phyloP scores from a whole-genome alignment of 1,140 invertebrate genomes.

The Brachionus sp. region DNA sequence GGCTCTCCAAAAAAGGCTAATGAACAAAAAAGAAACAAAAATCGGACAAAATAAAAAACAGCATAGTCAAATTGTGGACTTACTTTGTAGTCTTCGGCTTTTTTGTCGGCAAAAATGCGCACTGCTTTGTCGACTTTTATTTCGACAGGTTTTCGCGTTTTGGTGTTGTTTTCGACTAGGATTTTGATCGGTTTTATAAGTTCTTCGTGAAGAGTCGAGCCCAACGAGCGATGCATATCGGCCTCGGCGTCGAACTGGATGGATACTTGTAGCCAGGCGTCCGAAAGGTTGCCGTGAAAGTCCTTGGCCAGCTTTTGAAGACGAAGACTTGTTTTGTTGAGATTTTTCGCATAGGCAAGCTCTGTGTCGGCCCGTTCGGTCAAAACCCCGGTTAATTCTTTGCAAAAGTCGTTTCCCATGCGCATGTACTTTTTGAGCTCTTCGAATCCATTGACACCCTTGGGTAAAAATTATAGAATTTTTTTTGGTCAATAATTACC shows the following conservation, averaged over 20 bases:
- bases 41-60: no score
- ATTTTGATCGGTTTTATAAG: conserved; percentile 79
- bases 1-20: no score
- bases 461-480: conserved; percentile 52
- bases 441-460: conserved; percentile 87
- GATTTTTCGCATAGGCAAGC: conserved; percentile 79
- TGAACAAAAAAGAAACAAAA: no score
- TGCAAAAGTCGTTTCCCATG: conserved; percentile 87
- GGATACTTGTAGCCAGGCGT: conserved; percentile 7
- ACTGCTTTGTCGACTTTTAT: conserved; percentile 78
- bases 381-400: conserved; percentile 78
- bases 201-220: conserved; percentile 74
- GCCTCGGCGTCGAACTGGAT: conserved; percentile 14
- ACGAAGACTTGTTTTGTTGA: conserved; percentile 79
- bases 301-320: conserved; percentile 69
- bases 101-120: conserved; percentile 75
- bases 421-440: conserved; percentile 84
- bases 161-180: conserved; percentile 69
- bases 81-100: conserved; percentile 73
- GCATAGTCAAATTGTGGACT: not conserved
- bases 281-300: conserved; percentile 2
- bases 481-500: not conserved
- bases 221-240: conserved; percentile 65
- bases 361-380: conserved; percentile 88
- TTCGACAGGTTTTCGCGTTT: conserved; percentile 69